phyloP scores from a whole-genome alignment of 2,888 invertebrate species.

The Ptychoptera albimana region DNA sequence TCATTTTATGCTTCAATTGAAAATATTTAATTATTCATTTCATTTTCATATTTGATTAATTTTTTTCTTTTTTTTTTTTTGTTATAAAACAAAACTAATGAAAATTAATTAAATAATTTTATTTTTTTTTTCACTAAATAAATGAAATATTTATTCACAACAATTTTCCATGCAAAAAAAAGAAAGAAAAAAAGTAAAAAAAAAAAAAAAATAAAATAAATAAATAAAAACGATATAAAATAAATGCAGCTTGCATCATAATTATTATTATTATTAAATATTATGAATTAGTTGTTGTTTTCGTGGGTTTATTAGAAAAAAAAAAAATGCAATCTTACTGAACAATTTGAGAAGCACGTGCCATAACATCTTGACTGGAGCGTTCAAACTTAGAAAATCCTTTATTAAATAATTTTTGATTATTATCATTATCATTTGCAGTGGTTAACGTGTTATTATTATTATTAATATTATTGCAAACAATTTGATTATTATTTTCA shows the following conservation, averaged over 20 bases:
- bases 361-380: slow-evolving; percentile 51
- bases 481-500: slow-evolving; percentile 11
- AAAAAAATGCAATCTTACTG: slow-evolving; percentile 47
- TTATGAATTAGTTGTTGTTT: too few species aligned
- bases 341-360: slow-evolving; percentile 74
- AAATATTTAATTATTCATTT: too few species aligned
- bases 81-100: slow-evolving; percentile 7
- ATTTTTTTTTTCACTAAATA: too few species aligned
- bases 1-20: too few species aligned
- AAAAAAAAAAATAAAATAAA: too few species aligned
- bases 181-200: too few species aligned
- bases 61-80: too few species aligned
- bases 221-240: too few species aligned
- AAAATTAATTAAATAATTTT: slow-evolving; percentile 15
- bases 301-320: slow-evolving; percentile 10
- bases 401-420: slow-evolving; percentile 14
- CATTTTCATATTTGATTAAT: too few species aligned
- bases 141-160: too few species aligned
- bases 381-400: slow-evolving; percentile 16
- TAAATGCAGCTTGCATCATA: slow-evolving; percentile 7
- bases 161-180: too few species aligned
- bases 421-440: slow-evolving; percentile 11
- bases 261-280: slow-evolving; percentile 5
- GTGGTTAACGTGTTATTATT: slow-evolving; percentile 11
- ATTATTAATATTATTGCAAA: background rate